Evolutionary conservation across 2,888 invertebrate species (phyloP), one percentile per base, ranked within the genome.

Genomic region (Latheticus oryzae): DNA sequence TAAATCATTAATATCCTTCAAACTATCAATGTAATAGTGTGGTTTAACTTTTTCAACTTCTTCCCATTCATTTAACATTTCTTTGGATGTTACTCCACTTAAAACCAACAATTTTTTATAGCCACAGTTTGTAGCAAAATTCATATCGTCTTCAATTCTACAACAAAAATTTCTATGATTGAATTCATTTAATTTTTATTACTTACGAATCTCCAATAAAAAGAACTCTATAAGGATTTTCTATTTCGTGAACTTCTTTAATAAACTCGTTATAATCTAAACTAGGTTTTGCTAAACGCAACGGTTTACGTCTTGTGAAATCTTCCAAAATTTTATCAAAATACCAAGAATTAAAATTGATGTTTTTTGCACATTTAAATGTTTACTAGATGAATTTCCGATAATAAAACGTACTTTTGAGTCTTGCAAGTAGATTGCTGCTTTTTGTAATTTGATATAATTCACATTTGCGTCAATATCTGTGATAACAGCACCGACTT

Each of bases 131-230:
- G 83, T 85, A 0, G 90, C 94, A 65, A 93, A 84, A 0, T 83
- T 82, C 16, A 95, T 85, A 74, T 95, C 94, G 68, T 93, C 91
- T 60, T 87, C 86, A 28, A 89, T 82, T 76, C 89, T 89, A 79
- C 2, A 3, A 33, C 12, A 13, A 33, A 33, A 33, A n/a, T n/a
- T n/a, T n/a, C n/a, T n/a, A n/a, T n/a, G n/a, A n/a, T 33, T 8
- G 15, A 15, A 33, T 11, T 7, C n/a, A 8, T 5, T 33, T 16
- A 33, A 28, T 33, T 12, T 12, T n/a, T 21, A 2, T 3, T 2
- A 80, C 81, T 81, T 75, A 89, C 85, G 89, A 87, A 74, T 95
- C 95, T 24, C 95, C 95, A 69, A 94, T 86, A 81, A 95, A 93
- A 11, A 95, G 78, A 0, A 90, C 87, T 55, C 87, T 80, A 13